These are phyloP conservation scores for Drosophila algonquin DNA, from an alignment of 2,888 invertebrate species.

Conservation along the genomic window DNA sequence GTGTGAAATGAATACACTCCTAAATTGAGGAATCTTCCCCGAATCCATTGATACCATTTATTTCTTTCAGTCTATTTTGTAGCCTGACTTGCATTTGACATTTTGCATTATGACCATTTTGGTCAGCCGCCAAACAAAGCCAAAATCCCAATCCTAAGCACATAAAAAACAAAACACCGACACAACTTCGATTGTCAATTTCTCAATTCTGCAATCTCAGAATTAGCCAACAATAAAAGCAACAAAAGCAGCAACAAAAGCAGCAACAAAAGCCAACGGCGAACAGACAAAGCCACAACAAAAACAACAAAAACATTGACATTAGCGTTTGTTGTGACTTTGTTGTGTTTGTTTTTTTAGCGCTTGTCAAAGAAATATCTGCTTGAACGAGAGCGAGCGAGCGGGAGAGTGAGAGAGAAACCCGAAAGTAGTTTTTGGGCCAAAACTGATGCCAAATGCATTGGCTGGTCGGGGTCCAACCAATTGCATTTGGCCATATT, in stretches of 20 bases:
- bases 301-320: constrained; percentile 53
- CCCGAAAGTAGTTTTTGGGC: constrained; percentile 46
- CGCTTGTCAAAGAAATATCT: background rate
- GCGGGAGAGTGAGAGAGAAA: constrained; percentile 21
- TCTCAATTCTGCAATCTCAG: constrained; percentile 52
- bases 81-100: constrained; percentile 59
- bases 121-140: constrained; percentile 35
- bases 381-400: background rate
- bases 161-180: constrained; percentile 15
- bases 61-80: constrained; percentile 39
- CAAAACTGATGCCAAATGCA: constrained; percentile 49
- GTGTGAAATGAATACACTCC: background rate
- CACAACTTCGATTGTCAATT: constrained; percentile 45
- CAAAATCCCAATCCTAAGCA: constrained; percentile 25
- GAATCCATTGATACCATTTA: background rate
- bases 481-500: constrained; percentile 64
- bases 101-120: constrained; percentile 68
- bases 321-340: constrained; percentile 51
- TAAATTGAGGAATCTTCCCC: no score
- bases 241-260: constrained; percentile 20
- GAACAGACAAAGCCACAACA: constrained; percentile 9
- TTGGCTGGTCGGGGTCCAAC: constrained; percentile 25
- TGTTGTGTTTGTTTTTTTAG: constrained; percentile 8
- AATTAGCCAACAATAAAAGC: constrained; percentile 59
- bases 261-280: constrained; percentile 14